Evolutionary conservation across 2,797 vertebrate genomes (phyloP), one percentile per base, ranked within the genome.

Genomic region (Adrianichthys oophorus): DNA sequence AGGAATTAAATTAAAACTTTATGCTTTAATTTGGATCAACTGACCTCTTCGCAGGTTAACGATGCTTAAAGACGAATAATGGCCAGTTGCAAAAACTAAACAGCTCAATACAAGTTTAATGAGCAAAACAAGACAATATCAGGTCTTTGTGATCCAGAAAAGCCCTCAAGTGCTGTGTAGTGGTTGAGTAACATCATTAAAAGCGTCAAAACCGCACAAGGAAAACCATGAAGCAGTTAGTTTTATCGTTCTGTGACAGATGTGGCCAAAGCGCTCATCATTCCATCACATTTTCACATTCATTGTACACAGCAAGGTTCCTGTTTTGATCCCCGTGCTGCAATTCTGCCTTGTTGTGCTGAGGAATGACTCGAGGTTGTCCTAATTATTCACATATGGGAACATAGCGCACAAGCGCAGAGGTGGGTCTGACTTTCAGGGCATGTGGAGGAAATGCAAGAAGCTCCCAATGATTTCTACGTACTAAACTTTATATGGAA

Each of bases 311-410:
- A 66, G 72, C 57, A 50, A 60, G 58, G 68, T 65, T 72, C 80
- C 65, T 59, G 66, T 79, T 82, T 82, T 83, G 74, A 85, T 75
- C 78, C 78, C 69, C 40, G 1, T 55, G 62, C 55, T 67, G 26
- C 45, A 43, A 72, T 78, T 57, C 83, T 79, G 72, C 40, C 60
- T 59, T 83, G 81, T 78, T 86, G 75, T 84, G 81, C 62, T 70
- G 70, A 52, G 63, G 73, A 82, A 79, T 78, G 80, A 74, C 76
- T 85, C 56, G 71, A 82, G 75, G 76, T 85, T 72, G 74, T 46
- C 68, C 74, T 81, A 86, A 87, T 90, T 85, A 86, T 78, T 85
- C 75, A 72, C 86, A 87, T 68, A 68, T 85, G 85, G 74, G 62
- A 74, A 44, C 21, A 58, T 71, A 76, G 52, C 56, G 68, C 77